Evolutionary conservation across 2,113 vertebrate genomes (phyloP), one percentile per base, ranked within the genome.

Genomic region (Paramisgurnus dabryanus): DNA sequence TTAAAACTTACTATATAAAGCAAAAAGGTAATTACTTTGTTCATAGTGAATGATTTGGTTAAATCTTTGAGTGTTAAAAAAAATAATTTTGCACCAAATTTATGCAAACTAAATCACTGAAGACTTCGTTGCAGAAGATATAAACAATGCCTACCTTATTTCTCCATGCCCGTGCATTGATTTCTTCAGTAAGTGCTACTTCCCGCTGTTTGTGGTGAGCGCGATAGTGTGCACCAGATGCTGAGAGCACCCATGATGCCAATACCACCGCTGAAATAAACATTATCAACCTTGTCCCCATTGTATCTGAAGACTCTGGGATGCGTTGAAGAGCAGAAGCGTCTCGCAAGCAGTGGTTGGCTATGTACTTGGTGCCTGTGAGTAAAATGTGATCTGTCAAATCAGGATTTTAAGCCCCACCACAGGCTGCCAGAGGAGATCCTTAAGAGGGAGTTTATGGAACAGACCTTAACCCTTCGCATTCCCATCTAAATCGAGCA

Each of bases 381-480:
- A 93, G 89, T 88, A 94, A 92, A 94, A 92, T 83, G 86, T 89
- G 93, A 90, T 93, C 93, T 83, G 89, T 95, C 92, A 95, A 95
- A 95, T 95, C 95, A 94, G 94, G 95, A 95, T 95, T 97, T 96
- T 96, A 98, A 97, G 94, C 93, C 95, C 91, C 92, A 92, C 90
- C 86, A 93, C 89, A 92, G 92, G 92, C 93, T 96, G 95, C 94
- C 94, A 95, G 93, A 84, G 75, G 60, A 86, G 86, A 91, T 94
- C 94, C 87, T 93, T 91, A 90, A 86, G 81, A 89, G 92, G 87
- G 92, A 93, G 90, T 93, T 91, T 93, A 90, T 92, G 91, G 93
- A 94, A 90, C 89, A 91, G 91, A 89, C 90, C 89, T 97, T 98
- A 98, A 98, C 97, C 95, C 96, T 94, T 95, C 79, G 84, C 88